phyloP scores from a whole-genome alignment of 2,113 vertebrate species.

The Plestiodon gilberti region DNA sequence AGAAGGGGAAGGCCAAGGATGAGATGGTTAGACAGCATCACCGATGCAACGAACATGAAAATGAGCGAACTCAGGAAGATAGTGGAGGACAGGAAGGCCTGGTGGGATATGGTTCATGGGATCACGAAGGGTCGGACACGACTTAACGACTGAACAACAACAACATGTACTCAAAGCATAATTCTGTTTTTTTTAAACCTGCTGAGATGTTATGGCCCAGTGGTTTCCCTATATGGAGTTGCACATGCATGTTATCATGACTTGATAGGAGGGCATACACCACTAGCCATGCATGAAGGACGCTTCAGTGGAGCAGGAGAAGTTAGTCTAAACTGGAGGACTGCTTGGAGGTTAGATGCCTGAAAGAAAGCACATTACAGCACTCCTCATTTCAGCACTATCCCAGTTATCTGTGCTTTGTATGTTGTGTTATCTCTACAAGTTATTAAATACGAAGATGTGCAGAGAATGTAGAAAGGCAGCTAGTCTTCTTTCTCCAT shows the following conservation, averaged over 20 bases:
- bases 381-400: not conserved
- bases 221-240: not conserved
- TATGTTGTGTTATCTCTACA: not conserved
- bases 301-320: not conserved
- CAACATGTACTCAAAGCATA: not conserved
- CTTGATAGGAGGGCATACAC: not conserved
- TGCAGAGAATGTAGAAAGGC: not conserved
- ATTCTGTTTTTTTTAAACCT: not conserved
- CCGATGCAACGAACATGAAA: too few species aligned
- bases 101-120: too few species aligned
- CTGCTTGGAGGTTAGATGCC: not conserved
- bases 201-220: not conserved
- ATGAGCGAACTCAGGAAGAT: too few species aligned
- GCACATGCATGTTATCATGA: rapidly evolving
- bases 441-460: not conserved
- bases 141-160: too few species aligned
- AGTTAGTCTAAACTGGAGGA: not conserved
- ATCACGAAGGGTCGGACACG: too few species aligned
- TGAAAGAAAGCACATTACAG: not conserved
- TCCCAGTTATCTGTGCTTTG: not conserved
- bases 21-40: too few species aligned
- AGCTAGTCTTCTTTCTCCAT: not conserved
- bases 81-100: too few species aligned
- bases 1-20: too few species aligned
- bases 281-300: rapidly evolving